Percentiles rank a stretch among this genome's conserved stretches.
Evolutionary conservation across 2,797 vertebrate genomes (phyloP).

Genomic region (Enteromius thamalakanensis): DNA sequence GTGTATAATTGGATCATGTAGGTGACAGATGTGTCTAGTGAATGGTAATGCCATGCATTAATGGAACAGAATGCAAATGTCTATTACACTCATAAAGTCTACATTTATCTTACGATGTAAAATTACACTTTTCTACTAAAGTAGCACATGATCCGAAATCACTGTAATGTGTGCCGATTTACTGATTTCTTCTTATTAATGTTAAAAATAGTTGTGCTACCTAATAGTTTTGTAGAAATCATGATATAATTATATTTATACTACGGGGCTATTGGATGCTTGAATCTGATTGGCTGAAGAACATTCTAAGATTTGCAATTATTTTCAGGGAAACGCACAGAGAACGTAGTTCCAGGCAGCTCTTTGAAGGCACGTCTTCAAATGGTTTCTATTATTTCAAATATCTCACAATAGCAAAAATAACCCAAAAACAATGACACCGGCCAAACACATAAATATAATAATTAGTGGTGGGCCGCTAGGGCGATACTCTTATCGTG

Average conservation of each 20-base stretch:
- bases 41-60: background rate
- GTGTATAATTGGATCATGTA: background rate
- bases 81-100: background rate
- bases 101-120: background rate
- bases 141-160: background rate
- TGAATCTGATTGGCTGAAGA: no score
- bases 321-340: no score
- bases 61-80: background rate
- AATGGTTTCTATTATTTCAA: no score
- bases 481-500: no score
- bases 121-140: background rate
- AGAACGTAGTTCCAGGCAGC: no score
- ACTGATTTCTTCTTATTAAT: background rate
- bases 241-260: background rate
- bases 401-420: no score
- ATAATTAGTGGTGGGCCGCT: no score
- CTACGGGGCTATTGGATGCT: no score
- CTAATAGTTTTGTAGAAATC: background rate
- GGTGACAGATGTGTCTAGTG: background rate
- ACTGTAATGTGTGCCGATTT: background rate
- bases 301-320: no score
- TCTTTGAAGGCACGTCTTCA: no score
- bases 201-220: background rate
- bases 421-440: no score
- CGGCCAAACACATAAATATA: no score